Evolutionary conservation across 2,113 vertebrate genomes (phyloP), one percentile per base, ranked within the genome.

Genomic region (Fregetta grallaria): DNA sequence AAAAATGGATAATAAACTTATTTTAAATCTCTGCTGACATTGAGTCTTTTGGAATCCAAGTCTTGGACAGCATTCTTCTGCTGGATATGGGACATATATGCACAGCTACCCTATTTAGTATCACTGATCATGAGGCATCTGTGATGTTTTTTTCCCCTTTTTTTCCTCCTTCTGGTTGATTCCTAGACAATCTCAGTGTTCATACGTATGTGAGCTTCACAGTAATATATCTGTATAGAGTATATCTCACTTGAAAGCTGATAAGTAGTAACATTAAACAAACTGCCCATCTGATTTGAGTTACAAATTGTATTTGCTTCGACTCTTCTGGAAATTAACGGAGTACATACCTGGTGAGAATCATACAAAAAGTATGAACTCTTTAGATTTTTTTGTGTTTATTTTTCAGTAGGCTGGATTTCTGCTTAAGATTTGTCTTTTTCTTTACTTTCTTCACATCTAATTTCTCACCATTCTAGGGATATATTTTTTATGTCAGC

Each of bases 101-200:
- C n/a, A 65, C 30, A 44, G 15, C 14, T 49, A 19, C 22, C 11
- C 9, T 30, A 23, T 67, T 58, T 62, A 52, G 32, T 26, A 49
- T 55, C 15, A 45, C 6, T 56, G 27, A 70, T 25, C 15, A 23
- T 53, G n/a, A 91, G 26, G 61, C 66, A 11, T 62, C 20, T 52
- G 30, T 30, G 19, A 3, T 7, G 26, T 1, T 29, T 47, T 40
- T 76, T 45, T 17, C 3, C 2, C 1, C 7, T 34, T 56, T 20
- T 40, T 44, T 52, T 7, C 6, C 7, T 44, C 13, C 12, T 40
- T 25, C 38, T 68, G 34, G n/a, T 20, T 47, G 14, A 27, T 59
- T 67, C 21, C 22, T 52, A 30, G 34, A n/a, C 19, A 45, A 63
- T 84, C 47, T 52, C 34, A 27, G 10, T 77, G 45, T 56, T 77